Percentiles rank a stretch among this genome's conserved stretches.
These are phyloP conservation scores for Hippocampus mohnikei DNA, from an alignment of 2,113 vertebrate species.

Conservation along the genomic window DNA sequence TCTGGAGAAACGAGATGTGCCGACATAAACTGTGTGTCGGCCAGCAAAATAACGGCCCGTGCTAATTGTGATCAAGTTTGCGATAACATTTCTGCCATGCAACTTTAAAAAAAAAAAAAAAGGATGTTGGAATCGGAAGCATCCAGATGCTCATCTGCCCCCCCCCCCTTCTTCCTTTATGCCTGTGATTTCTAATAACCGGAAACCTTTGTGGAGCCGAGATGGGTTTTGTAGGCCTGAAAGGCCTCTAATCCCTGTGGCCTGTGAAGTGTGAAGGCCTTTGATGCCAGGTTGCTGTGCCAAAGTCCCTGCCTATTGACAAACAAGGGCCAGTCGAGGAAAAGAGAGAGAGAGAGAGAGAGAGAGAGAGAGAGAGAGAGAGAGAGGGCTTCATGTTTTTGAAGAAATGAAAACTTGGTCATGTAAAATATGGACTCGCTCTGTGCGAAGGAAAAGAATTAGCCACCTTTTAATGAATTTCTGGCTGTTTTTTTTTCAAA, in stretches of 20 bases:
- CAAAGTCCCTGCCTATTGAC: conserved; percentile 74
- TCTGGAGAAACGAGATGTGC: conserved; percentile 48
- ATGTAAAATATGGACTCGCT: conserved; percentile 67
- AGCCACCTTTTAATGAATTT: conserved; percentile 68
- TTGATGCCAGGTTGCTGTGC: conserved; percentile 76
- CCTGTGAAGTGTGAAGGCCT: conserved; percentile 78
- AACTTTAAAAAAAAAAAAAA: conserved; percentile 59
- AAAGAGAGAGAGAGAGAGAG: conserved; percentile 48
- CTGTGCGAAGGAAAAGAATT: conserved; percentile 69
- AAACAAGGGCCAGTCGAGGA: conserved; percentile 71
- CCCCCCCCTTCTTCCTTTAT: conserved; percentile 62
- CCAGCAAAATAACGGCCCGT: conserved; percentile 45
- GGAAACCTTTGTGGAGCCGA: conserved; percentile 73
- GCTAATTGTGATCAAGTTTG: conserved; percentile 66
- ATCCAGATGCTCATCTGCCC: conserved; percentile 67
- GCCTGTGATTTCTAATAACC: conserved; percentile 71
- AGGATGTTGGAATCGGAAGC: conserved; percentile 60
- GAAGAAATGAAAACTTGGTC: conserved; percentile 54
- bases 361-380: conserved; percentile 52
- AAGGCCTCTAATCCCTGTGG: conserved; percentile 79
- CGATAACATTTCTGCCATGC: conserved; percentile 57
- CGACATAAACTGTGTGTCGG: conserved; percentile 40
- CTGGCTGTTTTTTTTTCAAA: conserved; percentile 56
- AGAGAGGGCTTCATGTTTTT: conserved; percentile 36
- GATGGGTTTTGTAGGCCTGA: conserved; percentile 72